Evolutionary conservation across 2,888 invertebrate genomes (phyloP), one percentile per base, ranked within the genome.

Genomic region (Drosophila affinis): DNA sequence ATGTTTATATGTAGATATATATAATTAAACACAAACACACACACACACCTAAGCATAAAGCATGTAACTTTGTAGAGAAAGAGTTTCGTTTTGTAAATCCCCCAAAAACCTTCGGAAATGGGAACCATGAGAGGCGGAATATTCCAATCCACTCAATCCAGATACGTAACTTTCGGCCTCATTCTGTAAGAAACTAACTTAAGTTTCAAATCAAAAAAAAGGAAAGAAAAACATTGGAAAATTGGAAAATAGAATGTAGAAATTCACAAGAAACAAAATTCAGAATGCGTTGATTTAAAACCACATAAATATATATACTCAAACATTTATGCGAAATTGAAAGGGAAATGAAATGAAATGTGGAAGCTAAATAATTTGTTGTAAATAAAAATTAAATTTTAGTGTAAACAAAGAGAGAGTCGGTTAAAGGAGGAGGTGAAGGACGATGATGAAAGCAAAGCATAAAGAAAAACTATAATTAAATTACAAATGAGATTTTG

Each of bases 121-220:
- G 21, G 21, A 21, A 21, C 57, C 45, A 62, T 57, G 52, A 55
- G 63, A 65, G 39, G 65, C 27, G 29, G 45, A 76, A 75, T 61
- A 75, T 61, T 64, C 69, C 80, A 89, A 76, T 84, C 87, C 80
- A 89, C 76, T 84, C 87, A 90, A 91, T 90, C 91, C 90, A 91
- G 89, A 91, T 91, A 92, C 92, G 92, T 92, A 92, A 91, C 90
- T 87, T 90, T 91, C 89, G 91, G 92, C 91, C 91, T 91, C 90
- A 90, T 91, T 91, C 91, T 91, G 81, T 90, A 91, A 91, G 91
- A 91, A 91, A 90, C 82, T 77, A 75, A 79, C 18, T 73, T 78
- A 82, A 81, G 81, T 79, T 89, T 84, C 71, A 52, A 64, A 17
- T 69, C 48, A 44, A 27, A 56, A 47, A 54, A 46, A 34, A 9